phyloP scores from a whole-genome alignment of 2,888 invertebrate genomes.

The Mesopsocus fuscifrons region DNA sequence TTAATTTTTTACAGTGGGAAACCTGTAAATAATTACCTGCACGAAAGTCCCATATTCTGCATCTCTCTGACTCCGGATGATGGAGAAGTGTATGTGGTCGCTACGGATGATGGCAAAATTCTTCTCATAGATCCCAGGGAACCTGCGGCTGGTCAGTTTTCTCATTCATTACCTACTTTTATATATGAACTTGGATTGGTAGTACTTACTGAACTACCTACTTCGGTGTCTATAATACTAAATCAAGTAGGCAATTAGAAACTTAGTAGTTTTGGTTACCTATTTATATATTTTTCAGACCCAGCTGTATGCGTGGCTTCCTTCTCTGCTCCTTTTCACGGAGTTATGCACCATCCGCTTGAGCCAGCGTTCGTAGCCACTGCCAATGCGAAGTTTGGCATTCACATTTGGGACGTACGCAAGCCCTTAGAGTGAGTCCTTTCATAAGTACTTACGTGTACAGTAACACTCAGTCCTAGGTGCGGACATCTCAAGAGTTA shows the following conservation, averaged over 20 bases:
- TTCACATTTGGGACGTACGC: conserved; percentile 76
- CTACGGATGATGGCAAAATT: conserved; percentile 81
- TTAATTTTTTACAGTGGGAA: conserved; percentile 29
- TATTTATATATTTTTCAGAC: conserved; percentile 25
- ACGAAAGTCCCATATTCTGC: conserved; percentile 80
- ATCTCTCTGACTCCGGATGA: conserved; percentile 72
- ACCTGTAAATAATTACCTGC: conserved; percentile 53
- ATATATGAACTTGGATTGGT: background rate
- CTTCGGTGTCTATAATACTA: no score
- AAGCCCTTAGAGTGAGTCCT: conserved; percentile 55
- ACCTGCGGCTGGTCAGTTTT: conserved; percentile 23
- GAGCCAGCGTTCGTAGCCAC: conserved; percentile 66
- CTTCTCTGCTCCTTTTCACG: conserved; percentile 65
- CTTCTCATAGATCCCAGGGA: conserved; percentile 68
- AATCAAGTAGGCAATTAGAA: background rate
- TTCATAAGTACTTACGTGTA: background rate
- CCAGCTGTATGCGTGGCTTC: no score
- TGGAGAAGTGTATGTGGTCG: conserved; percentile 66
- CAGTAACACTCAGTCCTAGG: background rate
- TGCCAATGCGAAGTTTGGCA: conserved; percentile 78
- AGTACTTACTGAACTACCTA: no score
- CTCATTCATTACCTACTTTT: background rate
- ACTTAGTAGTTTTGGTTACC: no score
- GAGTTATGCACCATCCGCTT: conserved; percentile 82
- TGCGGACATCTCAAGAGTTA: no score